Evolutionary conservation across 2,113 vertebrate species (phyloP), one percentile per base, ranked within the genome.

Genomic region (Nibea albiflora): DNA sequence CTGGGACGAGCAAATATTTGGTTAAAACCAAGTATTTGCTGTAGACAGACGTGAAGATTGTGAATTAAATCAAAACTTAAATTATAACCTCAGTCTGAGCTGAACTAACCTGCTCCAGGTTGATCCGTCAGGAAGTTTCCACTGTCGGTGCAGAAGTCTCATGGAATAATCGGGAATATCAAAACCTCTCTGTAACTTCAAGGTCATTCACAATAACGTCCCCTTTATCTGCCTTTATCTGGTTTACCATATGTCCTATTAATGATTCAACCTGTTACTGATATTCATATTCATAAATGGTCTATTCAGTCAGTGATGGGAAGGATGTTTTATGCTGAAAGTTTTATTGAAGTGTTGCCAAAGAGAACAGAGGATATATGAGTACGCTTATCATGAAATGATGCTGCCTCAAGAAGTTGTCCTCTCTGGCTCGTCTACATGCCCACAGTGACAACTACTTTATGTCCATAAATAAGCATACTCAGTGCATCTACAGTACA

Each of bases 1-100:
- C 8, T 3, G 12, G 4, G 3, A 31, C 1, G 5, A 4, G 31
- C 50, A 80, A 84, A 78, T 56, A 84, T 70, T 87, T 76, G 49
- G n/a, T 19, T 44, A 24, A 66, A 78, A 24, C 2, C 17, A 4
- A 44, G 10, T 31, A 24, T 76, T 74, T 64, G n/a, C 75, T 56
- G 7, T 62, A 28, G 61, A 42, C 11, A 62, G 42, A 53, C 12
- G 1, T 35, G 44, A 5, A 50, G 58, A 58, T 28, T 70, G 39
- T 22, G 47, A 22, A 11, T 5, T 11, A 65, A 58, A 60, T 15
- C n/a, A 2, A 5, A n/a, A 19, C 15, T 31, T 15, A 5, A 26
- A 22, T 16, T 26, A 24, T 77, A 44, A 60, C 54, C 28, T 39
- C 17, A 52, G 2, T 8, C 44, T 58, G 52, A 26, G 2, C 17